These are phyloP conservation scores for Drosophila orena DNA, from an alignment of 1,140 invertebrate genomes.

Conservation along the genomic window DNA sequence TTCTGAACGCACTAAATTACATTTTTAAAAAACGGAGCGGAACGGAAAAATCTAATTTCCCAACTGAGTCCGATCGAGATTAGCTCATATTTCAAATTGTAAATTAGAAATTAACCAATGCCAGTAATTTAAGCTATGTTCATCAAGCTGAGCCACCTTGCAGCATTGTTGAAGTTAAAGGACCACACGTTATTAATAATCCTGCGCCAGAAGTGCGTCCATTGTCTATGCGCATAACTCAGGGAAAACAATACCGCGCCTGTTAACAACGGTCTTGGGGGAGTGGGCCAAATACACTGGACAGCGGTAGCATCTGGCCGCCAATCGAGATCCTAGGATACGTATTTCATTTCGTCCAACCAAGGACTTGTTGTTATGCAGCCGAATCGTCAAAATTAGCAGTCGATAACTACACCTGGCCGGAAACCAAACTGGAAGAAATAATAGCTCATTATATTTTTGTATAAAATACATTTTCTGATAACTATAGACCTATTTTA, in stretches of 20 bases:
- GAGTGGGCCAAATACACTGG: neutral
- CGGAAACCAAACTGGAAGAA: too few species aligned
- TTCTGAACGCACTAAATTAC: neutral
- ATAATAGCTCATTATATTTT: too few species aligned
- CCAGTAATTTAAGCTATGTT: neutral
- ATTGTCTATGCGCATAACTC: constrained; percentile 1
- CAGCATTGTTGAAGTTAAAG: neutral
- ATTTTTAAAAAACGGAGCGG: too few species aligned
- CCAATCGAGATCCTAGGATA: neutral
- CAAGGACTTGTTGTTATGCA: neutral
- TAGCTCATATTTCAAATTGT: too few species aligned
- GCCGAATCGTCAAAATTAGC: too few species aligned
- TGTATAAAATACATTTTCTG: too few species aligned
- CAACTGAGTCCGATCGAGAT: too few species aligned
- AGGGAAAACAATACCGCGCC: neutral
- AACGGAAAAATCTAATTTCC: too few species aligned
- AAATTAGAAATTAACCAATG: neutral
- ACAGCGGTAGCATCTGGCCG: neutral
- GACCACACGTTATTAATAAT: neutral
- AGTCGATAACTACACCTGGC: too few species aligned
- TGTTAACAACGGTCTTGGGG: neutral
- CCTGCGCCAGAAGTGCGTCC: neutral
- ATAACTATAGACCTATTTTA: too few species aligned
- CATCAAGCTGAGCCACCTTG: neutral
- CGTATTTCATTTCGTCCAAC: neutral